Conservation (phyloP, 2,113 vertebrate genomes). For the Chionodraco myersi region DNA sequence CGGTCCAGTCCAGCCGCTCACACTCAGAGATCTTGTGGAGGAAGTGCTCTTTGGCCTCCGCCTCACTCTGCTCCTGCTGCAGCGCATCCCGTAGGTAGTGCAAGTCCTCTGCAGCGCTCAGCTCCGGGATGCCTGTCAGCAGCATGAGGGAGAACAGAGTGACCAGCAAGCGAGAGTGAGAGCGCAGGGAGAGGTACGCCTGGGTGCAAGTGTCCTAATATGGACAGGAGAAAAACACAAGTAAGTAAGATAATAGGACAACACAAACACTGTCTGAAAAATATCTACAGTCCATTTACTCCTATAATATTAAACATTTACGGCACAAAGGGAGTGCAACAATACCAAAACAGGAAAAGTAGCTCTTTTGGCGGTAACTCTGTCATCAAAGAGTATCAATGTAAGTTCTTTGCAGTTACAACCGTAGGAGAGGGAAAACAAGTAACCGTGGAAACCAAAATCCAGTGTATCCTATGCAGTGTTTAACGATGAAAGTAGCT, state of each 20-base stretch:
- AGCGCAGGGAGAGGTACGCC: conserved; percentile 83
- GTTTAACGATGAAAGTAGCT: no score
- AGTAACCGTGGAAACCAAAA: no score
- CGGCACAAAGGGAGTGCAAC: no score
- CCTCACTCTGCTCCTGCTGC: conserved; percentile 75
- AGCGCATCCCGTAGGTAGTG: conserved; percentile 83
- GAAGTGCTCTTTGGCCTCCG: conserved; percentile 79
- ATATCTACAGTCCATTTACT: background rate
- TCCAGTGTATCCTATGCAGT: no score
- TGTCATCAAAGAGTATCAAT: no score
- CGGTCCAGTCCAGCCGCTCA: conserved; percentile 81
- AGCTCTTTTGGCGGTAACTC: no score
- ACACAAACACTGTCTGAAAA: background rate
- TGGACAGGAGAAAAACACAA: background rate
- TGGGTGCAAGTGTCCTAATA: conserved; percentile 81
- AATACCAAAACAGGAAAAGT: no score
- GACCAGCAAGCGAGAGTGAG: conserved; percentile 82
- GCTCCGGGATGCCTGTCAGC: conserved; percentile 85
- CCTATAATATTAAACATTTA: background rate
- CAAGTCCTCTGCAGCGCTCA: conserved; percentile 82
- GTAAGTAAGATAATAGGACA: background rate
- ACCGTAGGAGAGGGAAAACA: no score
- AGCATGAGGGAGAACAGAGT: conserved; percentile 87
- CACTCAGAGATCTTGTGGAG: conserved; percentile 80
- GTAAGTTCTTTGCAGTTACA: no score